phyloP scores from a whole-genome alignment of 2,113 vertebrate genomes.

The Poicephalus gulielmi region DNA sequence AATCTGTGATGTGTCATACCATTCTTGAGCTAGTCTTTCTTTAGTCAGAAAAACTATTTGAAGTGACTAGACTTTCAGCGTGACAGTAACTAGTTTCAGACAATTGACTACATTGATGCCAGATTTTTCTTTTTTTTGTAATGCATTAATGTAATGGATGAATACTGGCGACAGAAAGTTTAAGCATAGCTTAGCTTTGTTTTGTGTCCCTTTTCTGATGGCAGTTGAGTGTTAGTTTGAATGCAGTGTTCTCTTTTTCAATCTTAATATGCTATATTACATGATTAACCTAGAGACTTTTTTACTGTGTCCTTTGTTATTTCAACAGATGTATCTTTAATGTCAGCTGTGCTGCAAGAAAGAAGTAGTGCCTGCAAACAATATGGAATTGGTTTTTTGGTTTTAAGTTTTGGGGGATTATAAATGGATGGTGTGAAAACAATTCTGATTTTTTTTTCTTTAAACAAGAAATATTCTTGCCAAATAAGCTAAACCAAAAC shows the following conservation, averaged over 20 bases:
- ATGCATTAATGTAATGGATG: neutral
- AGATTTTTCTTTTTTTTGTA: neutral
- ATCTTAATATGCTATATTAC: neutral
- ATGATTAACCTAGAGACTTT: neutral
- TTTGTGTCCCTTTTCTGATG: neutral
- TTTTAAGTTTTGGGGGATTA: neutral
- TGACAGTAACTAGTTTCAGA: neutral
- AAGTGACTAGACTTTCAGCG: neutral
- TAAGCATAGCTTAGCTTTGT: neutral
- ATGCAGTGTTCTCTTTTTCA: neutral
- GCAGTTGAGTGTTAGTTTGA: neutral
- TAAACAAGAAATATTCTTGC: neutral
- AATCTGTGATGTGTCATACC: neutral
- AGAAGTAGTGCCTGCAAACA: neutral
- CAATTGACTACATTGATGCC: neutral
- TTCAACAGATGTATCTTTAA: neutral
- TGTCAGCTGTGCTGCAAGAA: neutral
- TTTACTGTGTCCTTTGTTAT: neutral
- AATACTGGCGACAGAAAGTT: neutral
- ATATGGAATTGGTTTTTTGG: neutral
- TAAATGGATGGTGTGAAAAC: neutral
- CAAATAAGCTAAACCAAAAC: neutral
- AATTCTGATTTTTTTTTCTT: neutral
- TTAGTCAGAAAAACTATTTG: neutral
- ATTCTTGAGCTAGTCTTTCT: neutral